phyloP scores from a whole-genome alignment of 1,140 invertebrate genomes.

The Drosophila sproati region DNA sequence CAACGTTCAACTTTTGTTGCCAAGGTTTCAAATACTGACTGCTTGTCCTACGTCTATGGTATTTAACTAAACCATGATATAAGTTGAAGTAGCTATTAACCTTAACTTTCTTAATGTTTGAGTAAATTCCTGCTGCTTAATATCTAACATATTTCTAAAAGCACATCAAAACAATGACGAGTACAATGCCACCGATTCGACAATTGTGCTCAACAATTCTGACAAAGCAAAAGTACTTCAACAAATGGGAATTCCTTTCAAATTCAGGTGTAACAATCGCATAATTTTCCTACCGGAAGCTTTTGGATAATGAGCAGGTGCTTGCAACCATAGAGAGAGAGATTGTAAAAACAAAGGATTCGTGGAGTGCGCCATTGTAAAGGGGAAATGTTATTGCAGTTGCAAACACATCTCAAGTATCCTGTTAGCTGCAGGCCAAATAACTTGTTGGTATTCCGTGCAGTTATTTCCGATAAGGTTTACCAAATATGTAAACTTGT shows the following conservation, averaged over 20 bases:
- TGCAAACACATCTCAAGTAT: neutral
- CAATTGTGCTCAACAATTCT: constrained; percentile 56
- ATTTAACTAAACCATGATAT: constrained; percentile 1
- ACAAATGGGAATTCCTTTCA: neutral
- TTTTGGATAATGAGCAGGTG: constrained; percentile 70
- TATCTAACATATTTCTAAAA: neutral
- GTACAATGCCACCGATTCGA: neutral
- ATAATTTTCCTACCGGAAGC: constrained; percentile 62
- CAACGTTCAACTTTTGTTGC: neutral
- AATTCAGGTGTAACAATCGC: constrained; percentile 44
- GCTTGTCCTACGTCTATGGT: neutral
- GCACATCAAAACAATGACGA: neutral
- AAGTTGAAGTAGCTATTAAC: neutral
- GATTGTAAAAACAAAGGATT: constrained; percentile 13
- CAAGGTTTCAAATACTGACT: constrained; percentile 3
- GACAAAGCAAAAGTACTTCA: constrained; percentile 57
- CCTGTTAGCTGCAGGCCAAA: neutral
- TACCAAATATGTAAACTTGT: neutral
- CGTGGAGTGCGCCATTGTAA: constrained; percentile 16
- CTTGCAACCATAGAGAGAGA: constrained; percentile 13
- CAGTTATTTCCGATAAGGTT: neutral
- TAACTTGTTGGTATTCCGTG: neutral
- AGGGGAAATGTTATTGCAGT: constrained; percentile 28
- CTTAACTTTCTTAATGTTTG: neutral
- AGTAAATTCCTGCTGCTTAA: neutral